phyloP scores from a whole-genome alignment of 2,888 invertebrate genomes.

The Leptarthrus brevirostris region DNA sequence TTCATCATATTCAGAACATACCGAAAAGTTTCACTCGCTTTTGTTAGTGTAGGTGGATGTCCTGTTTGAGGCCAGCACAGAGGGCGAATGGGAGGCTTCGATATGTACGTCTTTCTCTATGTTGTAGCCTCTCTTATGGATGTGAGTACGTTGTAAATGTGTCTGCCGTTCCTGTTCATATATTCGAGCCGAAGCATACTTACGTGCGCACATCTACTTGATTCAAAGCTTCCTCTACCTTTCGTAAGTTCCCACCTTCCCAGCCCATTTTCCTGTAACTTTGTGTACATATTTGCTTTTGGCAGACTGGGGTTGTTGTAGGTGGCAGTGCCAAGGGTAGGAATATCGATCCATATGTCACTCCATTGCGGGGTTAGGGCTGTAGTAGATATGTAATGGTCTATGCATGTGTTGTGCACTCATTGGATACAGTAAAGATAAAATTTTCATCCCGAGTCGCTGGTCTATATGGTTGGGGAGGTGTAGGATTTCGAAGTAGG shows the following conservation, averaged over 20 bases:
- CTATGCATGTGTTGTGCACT: conserved; percentile 41
- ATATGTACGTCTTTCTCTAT: background rate
- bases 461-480: background rate
- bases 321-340: conserved; percentile 44
- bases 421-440: conserved; percentile 49
- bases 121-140: background rate
- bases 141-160: conserved; percentile 9
- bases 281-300: conserved; percentile 53
- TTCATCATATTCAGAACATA: conserved; percentile 48
- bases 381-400: conserved; percentile 32
- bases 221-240: conserved; percentile 31
- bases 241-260: conserved; percentile 21
- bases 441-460: conserved; percentile 51
- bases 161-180: conserved; percentile 6
- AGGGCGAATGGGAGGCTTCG: background rate
- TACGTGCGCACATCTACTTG: conserved; percentile 45
- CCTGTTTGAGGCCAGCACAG: background rate
- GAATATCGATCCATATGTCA: conserved; percentile 52
- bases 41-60: conserved; percentile 19
- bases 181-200: conserved; percentile 22
- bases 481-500: conserved; percentile 18
- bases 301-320: conserved; percentile 7
- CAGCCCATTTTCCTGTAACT: conserved; percentile 40
- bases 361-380: conserved; percentile 34
- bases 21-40: conserved; percentile 34